Evolutionary conservation across 2,113 vertebrate genomes (phyloP).

Genomic region (Erythrolamprus reginae): DNA sequence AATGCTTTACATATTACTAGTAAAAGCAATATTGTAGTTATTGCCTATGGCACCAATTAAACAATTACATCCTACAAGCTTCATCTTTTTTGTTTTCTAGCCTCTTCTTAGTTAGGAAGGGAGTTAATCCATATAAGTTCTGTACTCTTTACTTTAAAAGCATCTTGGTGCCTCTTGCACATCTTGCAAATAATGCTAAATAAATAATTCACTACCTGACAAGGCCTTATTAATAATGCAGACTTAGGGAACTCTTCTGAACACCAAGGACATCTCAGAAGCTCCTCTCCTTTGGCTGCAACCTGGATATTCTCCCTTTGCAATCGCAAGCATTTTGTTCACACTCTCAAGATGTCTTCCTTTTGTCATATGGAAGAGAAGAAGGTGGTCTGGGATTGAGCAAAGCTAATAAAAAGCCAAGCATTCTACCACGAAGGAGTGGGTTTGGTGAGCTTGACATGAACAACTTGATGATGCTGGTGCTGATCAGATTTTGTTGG

Average conservation of each 20-base stretch:
- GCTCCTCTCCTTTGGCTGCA: background rate
- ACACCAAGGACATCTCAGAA: conserved; percentile 15
- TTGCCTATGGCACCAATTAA: background rate
- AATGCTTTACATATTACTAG: background rate
- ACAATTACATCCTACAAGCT: background rate
- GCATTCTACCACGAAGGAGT: background rate
- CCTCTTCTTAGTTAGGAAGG: background rate
- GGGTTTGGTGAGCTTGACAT: no score
- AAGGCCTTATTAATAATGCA: conserved; percentile 20
- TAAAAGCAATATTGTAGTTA: background rate
- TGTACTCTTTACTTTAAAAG: background rate
- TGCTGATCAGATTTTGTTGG: background rate
- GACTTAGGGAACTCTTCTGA: background rate
- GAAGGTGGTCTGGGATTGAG: background rate
- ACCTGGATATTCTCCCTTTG: background rate
- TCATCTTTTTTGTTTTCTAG: no score
- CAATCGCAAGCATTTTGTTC: background rate
- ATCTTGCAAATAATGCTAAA: conserved; percentile 15
- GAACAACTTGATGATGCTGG: background rate
- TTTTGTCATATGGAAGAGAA: background rate
- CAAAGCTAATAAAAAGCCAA: background rate
- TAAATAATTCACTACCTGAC: conserved; percentile 18
- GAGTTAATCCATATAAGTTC: background rate
- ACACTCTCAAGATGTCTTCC: no score
- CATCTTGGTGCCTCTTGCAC: background rate